phyloP scores from a whole-genome alignment of 2,888 invertebrate species.

The Eristalis tenax region DNA sequence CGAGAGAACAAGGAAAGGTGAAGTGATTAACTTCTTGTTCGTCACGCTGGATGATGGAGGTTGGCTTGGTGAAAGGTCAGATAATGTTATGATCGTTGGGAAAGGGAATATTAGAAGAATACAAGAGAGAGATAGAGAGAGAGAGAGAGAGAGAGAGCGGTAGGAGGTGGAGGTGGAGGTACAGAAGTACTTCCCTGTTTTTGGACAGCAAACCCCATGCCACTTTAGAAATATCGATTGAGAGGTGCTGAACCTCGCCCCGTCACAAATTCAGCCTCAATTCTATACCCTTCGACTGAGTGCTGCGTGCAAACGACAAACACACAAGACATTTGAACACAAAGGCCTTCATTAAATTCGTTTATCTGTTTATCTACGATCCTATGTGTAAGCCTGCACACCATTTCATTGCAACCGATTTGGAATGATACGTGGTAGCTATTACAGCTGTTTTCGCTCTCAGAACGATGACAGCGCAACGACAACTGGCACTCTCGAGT shows the following conservation, averaged over 20 bases:
- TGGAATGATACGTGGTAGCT: not conserved
- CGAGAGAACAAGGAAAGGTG: not conserved
- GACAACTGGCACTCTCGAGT: not conserved
- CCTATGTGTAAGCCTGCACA: not conserved
- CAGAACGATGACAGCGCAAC: slow-evolving; percentile 24
- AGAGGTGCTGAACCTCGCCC: not conserved
- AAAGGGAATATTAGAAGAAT: too few relatives aligned
- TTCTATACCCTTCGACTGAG: not conserved
- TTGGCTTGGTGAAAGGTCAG: not conserved
- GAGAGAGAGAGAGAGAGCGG: too few relatives aligned
- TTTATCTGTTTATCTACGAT: not conserved
- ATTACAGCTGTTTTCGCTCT: slow-evolving; percentile 36
- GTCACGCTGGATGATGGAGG: not conserved
- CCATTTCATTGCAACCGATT: slow-evolving; percentile 2
- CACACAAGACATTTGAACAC: not conserved
- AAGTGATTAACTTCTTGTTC: not conserved
- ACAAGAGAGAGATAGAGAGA: too few relatives aligned
- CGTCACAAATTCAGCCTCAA: too few relatives aligned
- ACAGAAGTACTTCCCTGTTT: too few relatives aligned
- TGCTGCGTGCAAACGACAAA: not conserved
- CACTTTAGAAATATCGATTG: too few relatives aligned
- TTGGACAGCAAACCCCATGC: too few relatives aligned
- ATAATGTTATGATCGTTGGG: not conserved
- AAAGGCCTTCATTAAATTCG: not conserved
- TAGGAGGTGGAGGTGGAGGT: too few relatives aligned